Percentiles rank a stretch among this genome's conserved stretches.
Evolutionary conservation across 2,113 vertebrate species (phyloP).

Genomic region (Platanista minor): DNA sequence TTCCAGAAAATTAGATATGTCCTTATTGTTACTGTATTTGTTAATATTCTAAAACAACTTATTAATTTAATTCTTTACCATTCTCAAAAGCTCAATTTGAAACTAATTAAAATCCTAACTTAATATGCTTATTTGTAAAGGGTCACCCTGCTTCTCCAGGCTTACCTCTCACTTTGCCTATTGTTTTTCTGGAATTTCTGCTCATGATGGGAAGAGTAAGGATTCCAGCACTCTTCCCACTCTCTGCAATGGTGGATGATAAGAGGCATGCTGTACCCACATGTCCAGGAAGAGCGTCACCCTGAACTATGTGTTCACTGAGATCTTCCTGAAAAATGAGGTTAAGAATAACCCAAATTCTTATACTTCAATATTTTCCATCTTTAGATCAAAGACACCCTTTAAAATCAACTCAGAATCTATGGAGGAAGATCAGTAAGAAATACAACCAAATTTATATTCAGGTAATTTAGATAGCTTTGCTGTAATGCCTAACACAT

Average conservation of each 20-base stretch:
- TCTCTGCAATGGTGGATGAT: constrained; percentile 91
- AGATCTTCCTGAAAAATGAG: constrained; percentile 89
- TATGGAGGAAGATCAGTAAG: not conserved
- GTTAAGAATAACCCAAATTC: constrained; percentile 11
- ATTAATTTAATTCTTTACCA: not conserved
- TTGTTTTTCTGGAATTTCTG: constrained; percentile 91
- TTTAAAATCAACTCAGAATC: not conserved
- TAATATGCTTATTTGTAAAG: not conserved
- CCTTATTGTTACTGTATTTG: not conserved
- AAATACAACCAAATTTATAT: constrained; percentile 3
- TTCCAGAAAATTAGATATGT: not conserved
- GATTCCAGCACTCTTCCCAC: constrained; percentile 88
- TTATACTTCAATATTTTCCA: not conserved
- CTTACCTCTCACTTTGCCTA: constrained; percentile 96
- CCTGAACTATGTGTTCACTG: constrained; percentile 90
- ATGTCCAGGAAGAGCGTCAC: constrained; percentile 88
- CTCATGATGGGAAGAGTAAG: constrained; percentile 96
- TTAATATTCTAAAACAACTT: not conserved
- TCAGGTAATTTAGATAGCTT: not conserved
- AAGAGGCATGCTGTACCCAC: constrained; percentile 94
- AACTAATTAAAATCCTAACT: constrained; percentile 15
- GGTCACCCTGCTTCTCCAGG: not conserved
- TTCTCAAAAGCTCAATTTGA: constrained; percentile 15
- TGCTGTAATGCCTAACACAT: not conserved
- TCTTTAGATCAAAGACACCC: not conserved